Base-by-base conservation (phyloP, 1,140 invertebrate genomes). In the Orussus abietinus region DNA sequence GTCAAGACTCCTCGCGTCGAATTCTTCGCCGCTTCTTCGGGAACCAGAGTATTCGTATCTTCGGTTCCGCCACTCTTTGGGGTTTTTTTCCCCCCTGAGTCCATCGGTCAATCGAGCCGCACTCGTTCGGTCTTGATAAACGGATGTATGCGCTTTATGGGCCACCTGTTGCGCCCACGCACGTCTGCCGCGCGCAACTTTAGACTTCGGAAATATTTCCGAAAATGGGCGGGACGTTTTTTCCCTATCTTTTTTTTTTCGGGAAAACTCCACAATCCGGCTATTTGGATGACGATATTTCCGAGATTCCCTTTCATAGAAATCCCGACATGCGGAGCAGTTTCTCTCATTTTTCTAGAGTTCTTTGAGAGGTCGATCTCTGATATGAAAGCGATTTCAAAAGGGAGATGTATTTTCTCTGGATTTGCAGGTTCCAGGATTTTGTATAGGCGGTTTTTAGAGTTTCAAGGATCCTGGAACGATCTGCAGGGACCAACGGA, bases 81-180 rank as follows among this genome's bases (percentile, higher is more conserved):
- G n/a, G n/a, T n/a, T n/a, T n/a, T n/a, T n/a, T n/a, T n/a, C n/a
- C n/a, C n/a, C n/a, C n/a, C n/a, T n/a, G n/a, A n/a, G n/a, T 47
- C 59, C 54, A 64, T 64, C 62, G 59, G 59, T 64, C 62, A 64
- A 62, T 64, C 51, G 53, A 48, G 59, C 60, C 62, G 52, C 59
- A 64, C 60, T 64, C 58, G 57, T 64, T 64, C 62, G 62, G 60
- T 53, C 62, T 64, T 64, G 62, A 62, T 61, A 64, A 64, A 61
- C 62, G 62, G 60, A 64, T 59, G 59, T 62, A 55, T 55, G 57
- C 52, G 54, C 52, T 64, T 62, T 63, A 64, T 61, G 54, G 54
- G 58, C 59, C 62, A 64, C 62, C 59, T 64, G 62, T 64, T 64
- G 62, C 57, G 48, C 49, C 48, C 50, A 57, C 54, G 59, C 57